Evolutionary conservation across 2,113 vertebrate species (phyloP).

Genomic region (Apaloderma vittatum): DNA sequence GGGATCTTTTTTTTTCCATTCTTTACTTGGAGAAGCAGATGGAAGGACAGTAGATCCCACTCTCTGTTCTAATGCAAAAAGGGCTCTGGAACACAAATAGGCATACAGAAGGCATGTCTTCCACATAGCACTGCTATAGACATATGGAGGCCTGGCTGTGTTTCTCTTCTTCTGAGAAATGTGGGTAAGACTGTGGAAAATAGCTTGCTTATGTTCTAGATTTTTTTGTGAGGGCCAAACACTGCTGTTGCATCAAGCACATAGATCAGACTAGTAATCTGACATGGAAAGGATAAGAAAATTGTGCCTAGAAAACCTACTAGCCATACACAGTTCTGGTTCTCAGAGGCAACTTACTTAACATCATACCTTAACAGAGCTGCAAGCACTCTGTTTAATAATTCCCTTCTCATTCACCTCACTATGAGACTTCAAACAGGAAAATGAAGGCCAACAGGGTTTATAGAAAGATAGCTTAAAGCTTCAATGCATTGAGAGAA

Average conservation of each 20-base stretch:
- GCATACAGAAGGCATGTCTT: not conserved
- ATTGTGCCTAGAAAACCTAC: not conserved
- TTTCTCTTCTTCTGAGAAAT: not conserved
- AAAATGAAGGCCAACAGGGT: not conserved
- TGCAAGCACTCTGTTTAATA: not conserved
- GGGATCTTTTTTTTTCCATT: fast-evolving
- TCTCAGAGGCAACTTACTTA: not conserved
- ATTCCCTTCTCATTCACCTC: not conserved
- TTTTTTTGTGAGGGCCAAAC: not conserved
- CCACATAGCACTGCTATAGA: not conserved
- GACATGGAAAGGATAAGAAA: not conserved
- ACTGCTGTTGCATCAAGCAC: not conserved
- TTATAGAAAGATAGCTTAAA: not conserved
- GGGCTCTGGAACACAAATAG: not conserved
- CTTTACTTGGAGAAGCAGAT: not conserved
- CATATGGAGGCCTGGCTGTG: fast-evolving
- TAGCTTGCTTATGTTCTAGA: not conserved
- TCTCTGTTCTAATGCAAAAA: not conserved
- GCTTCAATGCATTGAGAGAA: not conserved
- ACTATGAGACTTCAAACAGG: not conserved
- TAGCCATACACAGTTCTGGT: not conserved
- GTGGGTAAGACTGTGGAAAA: not conserved
- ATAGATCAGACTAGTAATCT: not conserved
- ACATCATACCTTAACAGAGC: fast-evolving
- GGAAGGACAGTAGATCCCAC: not conserved